Evolutionary conservation across 1,140 invertebrate species (phyloP).

Genomic region (Dendrolimus kikuchii): DNA sequence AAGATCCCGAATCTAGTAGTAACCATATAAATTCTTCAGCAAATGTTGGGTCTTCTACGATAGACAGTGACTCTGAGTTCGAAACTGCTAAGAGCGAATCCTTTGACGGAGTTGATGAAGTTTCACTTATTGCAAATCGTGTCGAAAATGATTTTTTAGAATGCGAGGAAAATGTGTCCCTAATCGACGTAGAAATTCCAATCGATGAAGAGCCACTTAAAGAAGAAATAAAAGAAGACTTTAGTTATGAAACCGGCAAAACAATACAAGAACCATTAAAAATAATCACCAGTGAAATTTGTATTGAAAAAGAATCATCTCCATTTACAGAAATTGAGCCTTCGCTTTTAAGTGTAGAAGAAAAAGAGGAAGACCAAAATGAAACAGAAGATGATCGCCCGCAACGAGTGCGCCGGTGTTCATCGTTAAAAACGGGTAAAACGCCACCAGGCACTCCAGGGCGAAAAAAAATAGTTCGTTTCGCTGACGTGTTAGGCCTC

Average conservation of each 20-base stretch:
- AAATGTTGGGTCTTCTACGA: slow-evolving; percentile 18
- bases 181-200: slow-evolving; percentile 37
- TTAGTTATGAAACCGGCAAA: slow-evolving; percentile 10
- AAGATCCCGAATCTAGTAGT: slow-evolving; percentile 17
- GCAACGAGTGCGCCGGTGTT: slow-evolving; percentile 82
- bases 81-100: slow-evolving; percentile 63
- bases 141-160: slow-evolving; percentile 37
- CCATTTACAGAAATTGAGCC: slow-evolving; percentile 44
- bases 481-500: slow-evolving; percentile 94
- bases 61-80: slow-evolving; percentile 64
- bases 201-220: slow-evolving; percentile 26
- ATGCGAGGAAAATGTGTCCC: slow-evolving; percentile 43
- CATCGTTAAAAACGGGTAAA: slow-evolving; percentile 92
- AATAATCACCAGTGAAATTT: slow-evolving; percentile 46
- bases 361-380: slow-evolving; percentile 30
- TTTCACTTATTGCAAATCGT: slow-evolving; percentile 26
- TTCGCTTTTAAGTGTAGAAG: slow-evolving; percentile 36
- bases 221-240: slow-evolving; percentile 13
- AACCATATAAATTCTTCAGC: slow-evolving; percentile 31
- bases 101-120: slow-evolving; percentile 38
- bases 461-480: slow-evolving; percentile 94
- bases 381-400: slow-evolving; percentile 70
- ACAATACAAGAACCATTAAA: slow-evolving; percentile 22
- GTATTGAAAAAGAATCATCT: slow-evolving; percentile 40
- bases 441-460: slow-evolving; percentile 92